These are phyloP conservation scores for Melanotaenia nigrans DNA, from an alignment of 2,797 vertebrate genomes.

Conservation along the genomic window DNA sequence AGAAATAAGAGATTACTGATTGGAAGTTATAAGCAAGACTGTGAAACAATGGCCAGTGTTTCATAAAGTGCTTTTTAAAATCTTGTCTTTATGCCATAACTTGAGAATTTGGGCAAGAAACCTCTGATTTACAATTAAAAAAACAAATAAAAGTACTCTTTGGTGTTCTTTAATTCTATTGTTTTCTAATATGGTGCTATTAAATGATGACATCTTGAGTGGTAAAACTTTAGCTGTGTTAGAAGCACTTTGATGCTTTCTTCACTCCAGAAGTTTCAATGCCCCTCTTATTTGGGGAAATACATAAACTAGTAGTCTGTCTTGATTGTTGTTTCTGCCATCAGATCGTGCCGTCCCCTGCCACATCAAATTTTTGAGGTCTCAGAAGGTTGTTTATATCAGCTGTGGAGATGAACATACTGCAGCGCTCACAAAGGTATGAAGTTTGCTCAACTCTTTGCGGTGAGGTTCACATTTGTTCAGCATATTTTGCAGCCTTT, in stretches of 20 bases:
- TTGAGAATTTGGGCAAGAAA: not conserved
- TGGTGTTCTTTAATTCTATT: not conserved
- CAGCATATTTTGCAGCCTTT: not conserved
- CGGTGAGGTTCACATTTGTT: not conserved
- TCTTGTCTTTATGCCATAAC: not conserved
- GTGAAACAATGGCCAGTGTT: not conserved
- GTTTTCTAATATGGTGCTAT: not conserved
- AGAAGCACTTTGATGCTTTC: not conserved
- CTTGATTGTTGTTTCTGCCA: not conserved
- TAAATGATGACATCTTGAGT: not conserved
- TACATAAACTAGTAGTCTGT: not conserved
- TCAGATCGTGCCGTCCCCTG: conserved; percentile 94
- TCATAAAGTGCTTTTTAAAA: not conserved
- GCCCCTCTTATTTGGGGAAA: conserved; percentile 1
- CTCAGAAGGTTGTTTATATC: conserved; percentile 96
- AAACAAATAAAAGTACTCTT: not conserved
- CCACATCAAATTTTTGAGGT: conserved; percentile 94
- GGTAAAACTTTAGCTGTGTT: not conserved
- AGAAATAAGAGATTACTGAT: not conserved
- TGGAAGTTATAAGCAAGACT: not conserved
- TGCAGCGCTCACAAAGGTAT: conserved; percentile 95
- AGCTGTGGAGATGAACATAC: conserved; percentile 97
- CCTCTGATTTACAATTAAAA: not conserved
- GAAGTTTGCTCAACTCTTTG: not conserved
- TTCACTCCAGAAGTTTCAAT: not conserved